Evolutionary conservation across 2,113 vertebrate genomes (phyloP).

Genomic region (Aramus guarauna): DNA sequence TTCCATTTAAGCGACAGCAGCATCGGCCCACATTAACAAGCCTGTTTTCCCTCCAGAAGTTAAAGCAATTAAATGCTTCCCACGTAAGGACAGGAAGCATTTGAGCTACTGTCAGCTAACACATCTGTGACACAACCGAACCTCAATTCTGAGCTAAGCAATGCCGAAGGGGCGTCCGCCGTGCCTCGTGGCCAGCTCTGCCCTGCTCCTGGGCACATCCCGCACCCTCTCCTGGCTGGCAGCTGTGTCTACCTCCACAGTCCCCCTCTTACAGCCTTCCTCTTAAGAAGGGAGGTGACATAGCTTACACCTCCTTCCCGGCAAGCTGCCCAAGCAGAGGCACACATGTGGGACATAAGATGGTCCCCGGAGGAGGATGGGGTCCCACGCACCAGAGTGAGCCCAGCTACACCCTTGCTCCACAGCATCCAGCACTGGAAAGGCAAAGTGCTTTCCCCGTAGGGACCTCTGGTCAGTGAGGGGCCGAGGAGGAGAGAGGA

Average conservation of each 20-base stretch:
- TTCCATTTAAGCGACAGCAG: background rate
- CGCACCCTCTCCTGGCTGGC: fast-evolving
- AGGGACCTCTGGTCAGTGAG: fast-evolving
- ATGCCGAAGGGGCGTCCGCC: fast-evolving
- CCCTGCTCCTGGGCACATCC: background rate
- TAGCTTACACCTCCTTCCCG: background rate
- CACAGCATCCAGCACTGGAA: fast-evolving
- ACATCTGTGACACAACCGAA: fast-evolving
- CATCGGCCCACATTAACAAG: background rate
- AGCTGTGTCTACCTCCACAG: fast-evolving
- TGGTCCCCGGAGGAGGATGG: background rate
- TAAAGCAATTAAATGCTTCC: background rate
- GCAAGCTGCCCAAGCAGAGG: background rate
- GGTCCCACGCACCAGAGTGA: fast-evolving
- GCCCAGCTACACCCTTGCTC: background rate
- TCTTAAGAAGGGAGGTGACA: fast-evolving
- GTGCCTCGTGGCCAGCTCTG: fast-evolving
- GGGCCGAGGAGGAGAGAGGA: too few species aligned
- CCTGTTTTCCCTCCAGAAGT: background rate
- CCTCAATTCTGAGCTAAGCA: fast-evolving
- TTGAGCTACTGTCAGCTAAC: background rate
- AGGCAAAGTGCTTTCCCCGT: fast-evolving
- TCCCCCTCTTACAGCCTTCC: too few species aligned
- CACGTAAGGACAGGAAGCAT: fast-evolving
- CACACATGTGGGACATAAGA: fast-evolving